These are phyloP conservation scores for Enhydra lutris DNA, from an alignment of 2,113 vertebrate genomes.

Conservation along the genomic window DNA sequence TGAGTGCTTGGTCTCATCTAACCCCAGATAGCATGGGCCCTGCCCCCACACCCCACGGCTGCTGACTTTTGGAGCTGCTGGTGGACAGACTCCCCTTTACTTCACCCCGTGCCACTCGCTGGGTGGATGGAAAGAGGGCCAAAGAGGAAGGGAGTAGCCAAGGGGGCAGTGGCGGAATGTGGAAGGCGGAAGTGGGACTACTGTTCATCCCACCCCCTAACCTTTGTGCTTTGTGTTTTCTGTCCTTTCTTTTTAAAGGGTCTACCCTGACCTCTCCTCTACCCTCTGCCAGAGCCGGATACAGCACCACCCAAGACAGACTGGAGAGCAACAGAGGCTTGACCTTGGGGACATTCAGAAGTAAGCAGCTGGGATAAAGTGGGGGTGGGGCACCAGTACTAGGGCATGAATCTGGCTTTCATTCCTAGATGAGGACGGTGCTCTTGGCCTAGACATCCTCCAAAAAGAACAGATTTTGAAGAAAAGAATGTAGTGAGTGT, in stretches of 20 bases:
- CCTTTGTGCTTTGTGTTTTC: constrained; percentile 69
- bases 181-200: background rate
- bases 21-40: background rate
- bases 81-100: background rate
- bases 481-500: background rate
- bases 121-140: background rate
- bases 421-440: background rate
- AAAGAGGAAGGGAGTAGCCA: too few relatives aligned
- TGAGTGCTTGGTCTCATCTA: constrained; percentile 5
- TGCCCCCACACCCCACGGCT: background rate
- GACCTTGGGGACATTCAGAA: background rate
- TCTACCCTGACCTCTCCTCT: background rate
- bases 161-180: background rate
- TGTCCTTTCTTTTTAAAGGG: background rate
- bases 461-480: background rate
- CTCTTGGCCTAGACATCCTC: background rate
- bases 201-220: background rate
- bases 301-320: background rate
- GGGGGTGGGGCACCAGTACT: background rate
- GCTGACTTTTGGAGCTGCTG: background rate
- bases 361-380: background rate
- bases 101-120: background rate
- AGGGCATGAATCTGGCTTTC: background rate
- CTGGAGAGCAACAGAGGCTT: background rate
- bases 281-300: background rate